Evolutionary conservation across 1,140 invertebrate genomes (phyloP).

Genomic region (Drosophila burlai): DNA sequence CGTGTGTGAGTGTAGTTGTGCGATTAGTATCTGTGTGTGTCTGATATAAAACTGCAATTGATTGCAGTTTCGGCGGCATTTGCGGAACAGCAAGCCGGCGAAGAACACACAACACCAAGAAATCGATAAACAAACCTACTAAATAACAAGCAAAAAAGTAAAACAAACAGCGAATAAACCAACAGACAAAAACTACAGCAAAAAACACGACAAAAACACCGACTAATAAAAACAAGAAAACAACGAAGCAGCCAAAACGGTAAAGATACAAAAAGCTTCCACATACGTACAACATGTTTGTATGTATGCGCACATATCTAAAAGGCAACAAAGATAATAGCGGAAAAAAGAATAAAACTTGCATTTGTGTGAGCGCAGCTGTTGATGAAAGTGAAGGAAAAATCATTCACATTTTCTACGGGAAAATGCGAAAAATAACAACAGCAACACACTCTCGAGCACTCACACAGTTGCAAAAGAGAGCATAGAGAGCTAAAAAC

Average conservation of each 20-base stretch:
- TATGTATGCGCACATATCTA: slow-evolving; percentile 28
- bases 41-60: slow-evolving; percentile 77
- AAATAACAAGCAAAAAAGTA: slow-evolving; percentile 34
- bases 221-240: slow-evolving; percentile 33
- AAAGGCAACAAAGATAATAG: slow-evolving; percentile 29
- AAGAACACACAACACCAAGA: slow-evolving; percentile 66
- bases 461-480: slow-evolving; percentile 51
- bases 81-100: slow-evolving; percentile 64
- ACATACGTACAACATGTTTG: slow-evolving; percentile 23
- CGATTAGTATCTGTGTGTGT: slow-evolving; percentile 14
- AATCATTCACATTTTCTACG: slow-evolving; percentile 68
- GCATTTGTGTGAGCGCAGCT: slow-evolving; percentile 68
- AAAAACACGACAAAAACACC: slow-evolving; percentile 35
- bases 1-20: slow-evolving; percentile 20
- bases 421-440: slow-evolving; percentile 64
- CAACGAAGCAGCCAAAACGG: slow-evolving; percentile 48
- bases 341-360: slow-evolving; percentile 50
- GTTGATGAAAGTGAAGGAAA: slow-evolving; percentile 80
- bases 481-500: slow-evolving; percentile 55
- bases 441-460: slow-evolving; percentile 38
- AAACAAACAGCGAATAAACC: slow-evolving; percentile 40
- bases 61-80: slow-evolving; percentile 81
- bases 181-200: slow-evolving; percentile 54
- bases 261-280: slow-evolving; percentile 66
- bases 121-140: slow-evolving; percentile 69